Conservation (phyloP, 1,140 invertebrate species). For the Tetragnatha versicolor region DNA sequence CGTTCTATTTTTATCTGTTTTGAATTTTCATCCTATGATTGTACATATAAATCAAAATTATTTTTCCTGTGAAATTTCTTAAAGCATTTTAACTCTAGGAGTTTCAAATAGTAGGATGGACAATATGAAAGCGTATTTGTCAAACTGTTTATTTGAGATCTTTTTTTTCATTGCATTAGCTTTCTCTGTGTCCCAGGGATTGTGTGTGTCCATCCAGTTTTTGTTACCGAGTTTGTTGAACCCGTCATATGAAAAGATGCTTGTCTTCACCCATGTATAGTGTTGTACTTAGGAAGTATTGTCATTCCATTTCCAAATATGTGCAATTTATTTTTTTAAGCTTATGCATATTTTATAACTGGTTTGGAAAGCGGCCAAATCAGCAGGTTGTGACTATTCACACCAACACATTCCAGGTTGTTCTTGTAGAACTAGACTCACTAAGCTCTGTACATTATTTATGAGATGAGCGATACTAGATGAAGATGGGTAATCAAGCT, state of each 20-base stretch:
- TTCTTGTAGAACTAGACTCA: slow-evolving; percentile 4
- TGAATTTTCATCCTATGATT: no score
- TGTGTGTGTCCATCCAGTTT: neutral
- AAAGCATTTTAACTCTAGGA: no score
- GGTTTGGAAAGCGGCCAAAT: slow-evolving; percentile 30
- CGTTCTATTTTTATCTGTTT: no score
- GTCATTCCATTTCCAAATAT: slow-evolving; percentile 38
- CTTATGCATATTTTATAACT: slow-evolving; percentile 29
- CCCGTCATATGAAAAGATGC: neutral
- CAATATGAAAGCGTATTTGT: no score
- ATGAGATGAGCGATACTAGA: neutral
- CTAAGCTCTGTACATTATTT: slow-evolving; percentile 22
- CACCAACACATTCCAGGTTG: slow-evolving; percentile 20
- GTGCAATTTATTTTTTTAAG: slow-evolving; percentile 51
- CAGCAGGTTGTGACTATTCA: slow-evolving; percentile 31
- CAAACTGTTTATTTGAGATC: no score
- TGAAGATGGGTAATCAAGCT: neutral
- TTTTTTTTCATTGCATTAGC: no score
- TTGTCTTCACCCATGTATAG: slow-evolving; percentile 14
- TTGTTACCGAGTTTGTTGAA: neutral
- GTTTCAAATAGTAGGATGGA: no score
- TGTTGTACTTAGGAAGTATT: slow-evolving; percentile 32
- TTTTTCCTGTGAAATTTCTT: no score
- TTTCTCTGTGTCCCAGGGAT: neutral
- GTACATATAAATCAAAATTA: no score